Conservation (phyloP, 2,888 invertebrate genomes). For the Tyria jacobaeae region DNA sequence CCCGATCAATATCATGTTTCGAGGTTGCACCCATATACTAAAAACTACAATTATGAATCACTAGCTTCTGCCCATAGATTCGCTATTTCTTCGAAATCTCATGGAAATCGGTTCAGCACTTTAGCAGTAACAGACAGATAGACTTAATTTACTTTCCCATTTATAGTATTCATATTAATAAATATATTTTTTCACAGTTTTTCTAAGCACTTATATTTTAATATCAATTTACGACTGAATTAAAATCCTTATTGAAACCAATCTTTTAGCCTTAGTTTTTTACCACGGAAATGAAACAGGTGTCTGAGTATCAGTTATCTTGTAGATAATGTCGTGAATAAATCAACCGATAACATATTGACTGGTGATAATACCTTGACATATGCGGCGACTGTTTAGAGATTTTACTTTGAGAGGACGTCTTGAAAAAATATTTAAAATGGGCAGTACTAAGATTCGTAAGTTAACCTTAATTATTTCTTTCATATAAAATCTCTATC, state of each 20-base stretch:
- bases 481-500: background rate
- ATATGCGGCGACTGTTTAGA: conserved; percentile 10
- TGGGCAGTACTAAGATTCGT: conserved; percentile 41
- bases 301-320: conserved; percentile 43
- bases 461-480: conserved; percentile 21
- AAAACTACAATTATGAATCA: too few relatives aligned
- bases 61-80: too few relatives aligned
- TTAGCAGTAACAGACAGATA: too few relatives aligned
- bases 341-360: conserved; percentile 36
- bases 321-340: conserved; percentile 41
- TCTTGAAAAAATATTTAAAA: conserved; percentile 23
- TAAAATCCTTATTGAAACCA: conserved; percentile 17
- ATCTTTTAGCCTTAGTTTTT: conserved; percentile 30
- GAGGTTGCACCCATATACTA: too few relatives aligned
- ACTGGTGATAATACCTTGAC: conserved; percentile 40
- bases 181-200: too few relatives aligned
- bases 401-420: conserved; percentile 28
- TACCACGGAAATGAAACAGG: conserved; percentile 28
- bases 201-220: background rate
- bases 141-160: too few relatives aligned
- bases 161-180: too few relatives aligned
- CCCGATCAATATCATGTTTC: too few relatives aligned
- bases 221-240: background rate
- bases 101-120: too few relatives aligned
- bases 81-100: too few relatives aligned